Evolutionary conservation across 2,797 vertebrate genomes (phyloP).

Genomic region (Anguilla pacifica): DNA sequence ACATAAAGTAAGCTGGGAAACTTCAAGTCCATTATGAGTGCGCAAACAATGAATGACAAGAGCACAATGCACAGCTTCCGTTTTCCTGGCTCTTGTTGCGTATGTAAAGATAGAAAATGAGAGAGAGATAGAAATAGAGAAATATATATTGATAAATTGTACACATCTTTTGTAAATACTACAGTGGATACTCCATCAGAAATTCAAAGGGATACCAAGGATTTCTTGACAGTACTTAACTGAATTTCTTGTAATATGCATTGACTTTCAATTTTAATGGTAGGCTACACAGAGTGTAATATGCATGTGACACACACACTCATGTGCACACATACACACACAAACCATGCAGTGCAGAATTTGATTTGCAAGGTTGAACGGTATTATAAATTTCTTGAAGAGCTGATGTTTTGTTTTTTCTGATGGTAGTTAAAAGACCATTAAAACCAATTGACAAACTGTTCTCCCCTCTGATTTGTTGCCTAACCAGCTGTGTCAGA

Average conservation of each 20-base stretch:
- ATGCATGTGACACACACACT: background rate
- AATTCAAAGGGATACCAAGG: background rate
- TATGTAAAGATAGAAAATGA: background rate
- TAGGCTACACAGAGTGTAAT: background rate
- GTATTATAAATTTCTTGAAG: constrained; percentile 12
- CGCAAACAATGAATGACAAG: background rate
- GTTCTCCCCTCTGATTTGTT: background rate
- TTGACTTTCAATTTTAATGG: background rate
- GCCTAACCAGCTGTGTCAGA: constrained; percentile 18
- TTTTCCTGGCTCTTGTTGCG: background rate
- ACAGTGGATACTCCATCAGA: background rate
- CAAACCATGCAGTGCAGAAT: background rate
- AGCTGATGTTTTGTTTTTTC: background rate
- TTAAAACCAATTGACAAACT: background rate
- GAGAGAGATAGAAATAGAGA: background rate
- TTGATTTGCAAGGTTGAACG: constrained; percentile 17
- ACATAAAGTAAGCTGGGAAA: constrained; percentile 21
- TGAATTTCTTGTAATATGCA: background rate
- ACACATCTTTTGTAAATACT: background rate
- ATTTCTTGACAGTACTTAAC: background rate
- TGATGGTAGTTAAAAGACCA: constrained; percentile 22
- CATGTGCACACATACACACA: background rate
- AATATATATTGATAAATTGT: background rate
- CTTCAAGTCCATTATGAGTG: constrained; percentile 13
- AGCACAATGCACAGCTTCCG: background rate